These are phyloP conservation scores for Melanophora roralis DNA, from an alignment of 2,888 invertebrate species.

Conservation along the genomic window DNA sequence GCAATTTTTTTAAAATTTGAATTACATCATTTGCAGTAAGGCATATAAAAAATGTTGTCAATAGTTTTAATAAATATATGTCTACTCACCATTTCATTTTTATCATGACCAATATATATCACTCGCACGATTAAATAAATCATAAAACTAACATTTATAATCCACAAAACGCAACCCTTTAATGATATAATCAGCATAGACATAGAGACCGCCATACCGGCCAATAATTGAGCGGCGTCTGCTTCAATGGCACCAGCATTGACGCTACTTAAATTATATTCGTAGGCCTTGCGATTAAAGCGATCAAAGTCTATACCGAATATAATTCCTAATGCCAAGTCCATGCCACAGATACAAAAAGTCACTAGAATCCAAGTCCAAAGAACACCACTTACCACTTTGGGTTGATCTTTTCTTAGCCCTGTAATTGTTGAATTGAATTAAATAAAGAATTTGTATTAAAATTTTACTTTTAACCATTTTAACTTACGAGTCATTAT, in stretches of 20 bases:
- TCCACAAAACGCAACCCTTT: constrained; percentile 77
- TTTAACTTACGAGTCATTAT: constrained; percentile 72
- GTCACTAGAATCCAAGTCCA: constrained; percentile 72
- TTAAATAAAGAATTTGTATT: constrained; percentile 16
- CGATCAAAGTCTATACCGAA: constrained; percentile 75
- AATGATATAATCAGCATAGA: constrained; percentile 76
- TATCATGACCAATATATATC: constrained; percentile 66
- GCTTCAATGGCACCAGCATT: constrained; percentile 64
- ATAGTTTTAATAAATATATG: not conserved
- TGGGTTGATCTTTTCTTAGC: constrained; percentile 68
- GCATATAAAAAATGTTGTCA: too few relatives aligned
- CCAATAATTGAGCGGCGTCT: constrained; percentile 68
- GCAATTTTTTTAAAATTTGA: too few relatives aligned
- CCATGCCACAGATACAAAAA: constrained; percentile 71
- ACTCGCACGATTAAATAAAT: constrained; percentile 67
- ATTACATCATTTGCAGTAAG: too few relatives aligned
- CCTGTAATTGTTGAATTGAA: constrained; percentile 63
- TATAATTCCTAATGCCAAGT: constrained; percentile 73
- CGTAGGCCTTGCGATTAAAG: constrained; percentile 66
- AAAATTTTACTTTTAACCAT: not conserved
- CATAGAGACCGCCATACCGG: constrained; percentile 72
- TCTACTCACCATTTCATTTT: constrained; percentile 68
- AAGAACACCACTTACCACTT: constrained; percentile 66
- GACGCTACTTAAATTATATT: constrained; percentile 63
- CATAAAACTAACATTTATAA: constrained; percentile 74